Evolutionary conservation across 2,888 invertebrate species (phyloP).

Genomic region (Isotomurus palustris): DNA sequence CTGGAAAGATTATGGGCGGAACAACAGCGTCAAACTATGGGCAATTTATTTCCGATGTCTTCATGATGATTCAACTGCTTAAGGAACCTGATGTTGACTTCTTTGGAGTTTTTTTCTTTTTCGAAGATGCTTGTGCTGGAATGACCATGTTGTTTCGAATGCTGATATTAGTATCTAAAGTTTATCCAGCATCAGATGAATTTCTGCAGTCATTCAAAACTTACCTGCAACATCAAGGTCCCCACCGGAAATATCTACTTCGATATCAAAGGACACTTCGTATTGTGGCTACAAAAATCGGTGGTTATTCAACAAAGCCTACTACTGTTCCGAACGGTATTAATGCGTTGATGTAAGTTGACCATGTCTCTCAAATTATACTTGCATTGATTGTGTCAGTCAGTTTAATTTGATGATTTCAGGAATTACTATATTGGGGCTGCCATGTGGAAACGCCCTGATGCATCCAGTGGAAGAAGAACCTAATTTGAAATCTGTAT

Average conservation of each 20-base stretch:
- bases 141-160: conserved; percentile 39
- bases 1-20: conserved; percentile 28
- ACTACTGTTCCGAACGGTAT: conserved; percentile 28
- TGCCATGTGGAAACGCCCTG: conserved; percentile 38
- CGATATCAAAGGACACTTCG: conserved; percentile 15
- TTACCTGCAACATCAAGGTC: conserved; percentile 26
- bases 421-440: conserved; percentile 36
- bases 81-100: conserved; percentile 33
- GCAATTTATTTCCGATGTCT: conserved; percentile 32
- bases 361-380: too few species aligned
- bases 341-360: conserved; percentile 27
- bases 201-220: conserved; percentile 6
- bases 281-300: conserved; percentile 27
- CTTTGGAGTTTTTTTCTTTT: conserved; percentile 32
- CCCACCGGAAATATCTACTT: conserved; percentile 21
- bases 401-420: too few species aligned
- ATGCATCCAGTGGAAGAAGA: too few species aligned
- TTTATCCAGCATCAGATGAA: background rate
- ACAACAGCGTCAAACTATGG: conserved; percentile 27
- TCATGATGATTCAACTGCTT: conserved; percentile 30
- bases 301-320: conserved; percentile 29
- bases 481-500: too few species aligned
- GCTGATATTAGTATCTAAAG: conserved; percentile 15
- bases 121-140: conserved; percentile 34
- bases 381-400: too few species aligned